A percentile compares a stretch with the other conserved stretches of the same genome.
Evolutionary conservation across 2,888 invertebrate species (phyloP).

Genomic region (Ectemnius cavifrons): DNA sequence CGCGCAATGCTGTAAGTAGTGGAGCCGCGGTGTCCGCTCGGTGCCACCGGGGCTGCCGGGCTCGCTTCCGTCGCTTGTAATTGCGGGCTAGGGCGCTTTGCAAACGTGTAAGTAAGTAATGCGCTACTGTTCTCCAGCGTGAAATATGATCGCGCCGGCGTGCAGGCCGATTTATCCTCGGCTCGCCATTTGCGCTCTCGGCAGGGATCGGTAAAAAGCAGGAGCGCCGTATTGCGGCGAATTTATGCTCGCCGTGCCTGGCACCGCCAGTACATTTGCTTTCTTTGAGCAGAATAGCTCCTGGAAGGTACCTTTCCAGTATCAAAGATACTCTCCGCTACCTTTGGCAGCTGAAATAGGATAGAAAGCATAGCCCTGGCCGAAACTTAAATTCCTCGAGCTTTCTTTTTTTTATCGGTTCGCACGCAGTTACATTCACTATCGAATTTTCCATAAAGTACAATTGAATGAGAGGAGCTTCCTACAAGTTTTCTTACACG

Average conservation of each 20-base stretch:
- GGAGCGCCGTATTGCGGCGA: too few relatives aligned
- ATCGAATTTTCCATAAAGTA: too few relatives aligned
- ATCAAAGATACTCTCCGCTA: constrained; percentile 1
- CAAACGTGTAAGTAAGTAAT: constrained; percentile 24
- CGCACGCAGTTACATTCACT: too few relatives aligned
- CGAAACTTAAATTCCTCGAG: too few relatives aligned
- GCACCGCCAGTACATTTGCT: too few relatives aligned
- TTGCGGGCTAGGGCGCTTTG: constrained; percentile 30
- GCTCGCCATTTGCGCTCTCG: constrained; percentile 26
- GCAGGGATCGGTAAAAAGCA: neutral
- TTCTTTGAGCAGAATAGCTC: too few relatives aligned
- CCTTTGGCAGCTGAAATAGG: neutral
- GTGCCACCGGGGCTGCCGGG: neutral
- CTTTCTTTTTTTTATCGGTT: too few relatives aligned
- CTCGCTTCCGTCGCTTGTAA: constrained; percentile 38
- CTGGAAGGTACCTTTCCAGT: neutral
- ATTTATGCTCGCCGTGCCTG: too few relatives aligned
- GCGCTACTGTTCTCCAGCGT: constrained; percentile 45
- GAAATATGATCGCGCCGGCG: constrained; percentile 53
- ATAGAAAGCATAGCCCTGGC: neutral
- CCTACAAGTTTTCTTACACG: too few relatives aligned
- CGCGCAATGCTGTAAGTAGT: constrained; percentile 24
- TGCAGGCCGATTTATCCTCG: constrained; percentile 50
- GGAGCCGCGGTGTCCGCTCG: constrained; percentile 25
- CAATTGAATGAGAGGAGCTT: too few relatives aligned